Evolutionary conservation across 2,888 invertebrate species (phyloP).

Genomic region (Amorpha juglandis): DNA sequence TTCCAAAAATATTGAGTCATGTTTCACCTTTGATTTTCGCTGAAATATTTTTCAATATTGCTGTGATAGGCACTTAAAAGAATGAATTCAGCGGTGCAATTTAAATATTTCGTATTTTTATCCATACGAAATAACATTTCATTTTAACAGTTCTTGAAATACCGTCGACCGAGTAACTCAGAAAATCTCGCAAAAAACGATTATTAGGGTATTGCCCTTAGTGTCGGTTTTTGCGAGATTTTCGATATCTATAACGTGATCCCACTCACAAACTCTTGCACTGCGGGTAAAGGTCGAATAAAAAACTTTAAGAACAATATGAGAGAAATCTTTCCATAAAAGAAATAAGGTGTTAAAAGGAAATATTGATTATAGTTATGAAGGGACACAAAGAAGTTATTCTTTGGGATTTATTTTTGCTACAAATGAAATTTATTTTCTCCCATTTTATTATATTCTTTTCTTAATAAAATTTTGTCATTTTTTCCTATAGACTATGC

Average conservation of each 20-base stretch:
- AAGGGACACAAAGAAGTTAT: neutral
- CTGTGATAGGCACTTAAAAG: neutral
- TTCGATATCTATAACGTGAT: too few species aligned
- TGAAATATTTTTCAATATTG: slow-evolving; percentile 13
- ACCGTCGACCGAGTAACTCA: neutral
- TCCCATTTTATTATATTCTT: neutral
- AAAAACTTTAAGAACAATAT: slow-evolving; percentile 4
- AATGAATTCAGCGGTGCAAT: neutral
- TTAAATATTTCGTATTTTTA: slow-evolving; percentile 11
- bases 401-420: neutral
- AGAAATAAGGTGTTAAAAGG: slow-evolving; percentile 16
- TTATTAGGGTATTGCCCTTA: too few species aligned
- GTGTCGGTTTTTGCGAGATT: too few species aligned
- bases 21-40: neutral
- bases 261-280: neutral
- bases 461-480: too few species aligned
- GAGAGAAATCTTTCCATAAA: neutral
- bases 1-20: neutral
- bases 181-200: too few species aligned
- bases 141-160: neutral
- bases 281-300: neutral
- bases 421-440: neutral
- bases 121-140: neutral
- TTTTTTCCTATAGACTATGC: too few species aligned
- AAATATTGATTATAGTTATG: slow-evolving; percentile 17